Conservation (phyloP, 2,888 invertebrate genomes). For the Melanostoma mellinum region DNA sequence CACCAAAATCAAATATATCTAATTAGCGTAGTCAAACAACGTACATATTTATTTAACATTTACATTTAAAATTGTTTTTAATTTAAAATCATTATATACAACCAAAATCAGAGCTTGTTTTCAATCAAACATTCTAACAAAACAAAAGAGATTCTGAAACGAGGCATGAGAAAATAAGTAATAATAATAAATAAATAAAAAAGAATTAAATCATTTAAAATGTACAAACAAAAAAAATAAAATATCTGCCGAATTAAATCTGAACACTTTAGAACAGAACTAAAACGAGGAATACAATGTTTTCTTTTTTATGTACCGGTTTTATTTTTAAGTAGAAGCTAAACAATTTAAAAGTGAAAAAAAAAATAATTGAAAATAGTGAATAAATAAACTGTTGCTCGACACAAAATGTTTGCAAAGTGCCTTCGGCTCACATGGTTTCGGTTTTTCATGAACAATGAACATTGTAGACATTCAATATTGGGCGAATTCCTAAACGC, state of each 20-base stretch:
- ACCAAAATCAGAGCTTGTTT: slow-evolving; percentile 43
- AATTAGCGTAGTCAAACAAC: slow-evolving; percentile 72
- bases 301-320: slow-evolving; percentile 46
- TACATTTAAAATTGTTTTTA: slow-evolving; percentile 60
- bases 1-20: slow-evolving; percentile 74
- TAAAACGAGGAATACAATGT: slow-evolving; percentile 43
- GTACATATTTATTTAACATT: slow-evolving; percentile 67
- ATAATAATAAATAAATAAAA: not conserved
- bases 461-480: not conserved
- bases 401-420: slow-evolving; percentile 2
- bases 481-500: no score
- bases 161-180: slow-evolving; percentile 21
- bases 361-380: slow-evolving; percentile 31
- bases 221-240: slow-evolving; percentile 54
- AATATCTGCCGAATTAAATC: slow-evolving; percentile 54
- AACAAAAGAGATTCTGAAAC: slow-evolving; percentile 24
- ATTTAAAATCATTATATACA: slow-evolving; percentile 49
- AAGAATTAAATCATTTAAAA: slow-evolving; percentile 51
- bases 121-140: slow-evolving; percentile 49
- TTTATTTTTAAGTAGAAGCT: slow-evolving; percentile 61
- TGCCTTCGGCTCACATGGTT: not conserved
- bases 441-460: not conserved
- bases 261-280: slow-evolving; percentile 38
- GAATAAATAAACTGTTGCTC: slow-evolving; percentile 39
- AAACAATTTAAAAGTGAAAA: slow-evolving; percentile 48